Percentiles rank a stretch among this genome's conserved stretches.
Conservation (phyloP, 2,797 vertebrate genomes). For the Otolemur crassicaudatus region DNA sequence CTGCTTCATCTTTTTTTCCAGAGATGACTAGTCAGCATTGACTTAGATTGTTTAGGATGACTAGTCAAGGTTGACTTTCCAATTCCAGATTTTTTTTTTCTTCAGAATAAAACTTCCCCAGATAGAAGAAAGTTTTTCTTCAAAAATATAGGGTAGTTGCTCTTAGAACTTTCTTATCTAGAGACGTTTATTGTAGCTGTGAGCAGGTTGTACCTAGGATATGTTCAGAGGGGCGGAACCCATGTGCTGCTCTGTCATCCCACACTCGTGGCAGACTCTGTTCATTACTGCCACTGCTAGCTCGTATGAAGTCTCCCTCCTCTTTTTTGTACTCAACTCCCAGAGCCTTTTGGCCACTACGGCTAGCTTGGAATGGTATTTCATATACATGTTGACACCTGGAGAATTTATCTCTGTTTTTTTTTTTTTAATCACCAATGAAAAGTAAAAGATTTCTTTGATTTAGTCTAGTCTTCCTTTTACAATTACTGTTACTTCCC, state of each 20-base stretch:
- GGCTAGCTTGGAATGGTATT: neutral
- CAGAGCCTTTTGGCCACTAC: neutral
- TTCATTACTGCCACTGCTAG: neutral
- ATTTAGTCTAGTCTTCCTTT: slow-evolving; percentile 15
- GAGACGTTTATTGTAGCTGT: neutral
- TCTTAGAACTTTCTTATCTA: slow-evolving; percentile 6
- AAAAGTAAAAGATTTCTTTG: neutral
- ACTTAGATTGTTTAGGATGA: neutral
- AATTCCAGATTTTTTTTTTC: slow-evolving; percentile 13
- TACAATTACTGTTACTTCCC: neutral
- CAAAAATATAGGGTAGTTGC: neutral
- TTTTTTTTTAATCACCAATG: neutral
- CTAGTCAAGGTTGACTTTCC: neutral
- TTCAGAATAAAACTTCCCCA: slow-evolving; percentile 41
- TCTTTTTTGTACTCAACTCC: too few relatives aligned
- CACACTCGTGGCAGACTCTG: neutral
- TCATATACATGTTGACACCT: neutral
- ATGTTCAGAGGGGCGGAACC: neutral
- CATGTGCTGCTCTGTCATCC: neutral
- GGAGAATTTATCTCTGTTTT: neutral
- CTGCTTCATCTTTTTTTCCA: slow-evolving; percentile 4
- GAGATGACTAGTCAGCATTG: slow-evolving; percentile 5
- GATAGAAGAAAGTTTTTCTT: slow-evolving; percentile 15
- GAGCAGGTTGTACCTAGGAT: neutral
- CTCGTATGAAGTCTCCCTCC: neutral